phyloP scores from a whole-genome alignment of 2,113 vertebrate genomes.

The Platysteira castanea region DNA sequence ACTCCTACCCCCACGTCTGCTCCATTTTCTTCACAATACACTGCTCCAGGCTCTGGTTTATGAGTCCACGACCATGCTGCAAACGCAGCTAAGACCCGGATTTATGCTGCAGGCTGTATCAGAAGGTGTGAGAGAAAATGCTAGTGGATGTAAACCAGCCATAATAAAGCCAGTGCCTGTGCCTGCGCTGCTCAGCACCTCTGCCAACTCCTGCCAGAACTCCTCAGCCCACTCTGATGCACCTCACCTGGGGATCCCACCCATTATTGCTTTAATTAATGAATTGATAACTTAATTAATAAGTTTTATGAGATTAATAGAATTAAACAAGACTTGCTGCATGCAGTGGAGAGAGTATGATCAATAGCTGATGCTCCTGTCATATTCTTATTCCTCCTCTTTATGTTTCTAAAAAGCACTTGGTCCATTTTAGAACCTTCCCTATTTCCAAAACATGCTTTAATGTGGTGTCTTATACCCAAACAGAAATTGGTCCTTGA shows the following conservation, averaged over 20 bases:
- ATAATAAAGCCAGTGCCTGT: not conserved
- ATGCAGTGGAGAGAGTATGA: not conserved
- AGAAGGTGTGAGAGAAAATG: not conserved
- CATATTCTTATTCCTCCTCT: not conserved
- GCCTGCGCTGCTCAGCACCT: not conserved
- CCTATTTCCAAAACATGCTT: accelerated
- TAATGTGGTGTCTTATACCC: not conserved
- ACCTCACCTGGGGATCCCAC: not conserved
- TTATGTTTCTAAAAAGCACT: not conserved
- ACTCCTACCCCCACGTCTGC: accelerated
- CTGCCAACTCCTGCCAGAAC: not conserved
- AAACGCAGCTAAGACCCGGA: accelerated
- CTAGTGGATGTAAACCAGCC: not conserved
- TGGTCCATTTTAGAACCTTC: not conserved
- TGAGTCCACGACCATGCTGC: not conserved
- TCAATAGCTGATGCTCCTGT: not conserved
- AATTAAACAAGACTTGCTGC: not conserved
- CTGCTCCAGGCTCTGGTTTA: not conserved
- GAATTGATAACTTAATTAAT: not conserved
- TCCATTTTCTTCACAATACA: not conserved
- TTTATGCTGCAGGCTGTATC: not conserved
- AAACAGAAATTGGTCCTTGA: not conserved
- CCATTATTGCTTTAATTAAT: not conserved
- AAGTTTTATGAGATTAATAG: not conserved
- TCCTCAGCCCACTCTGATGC: not conserved